A percentile compares a stretch with the other conserved stretches of the same genome.
These are phyloP conservation scores for Drosophila pallidifrons DNA, from an alignment of 1,140 invertebrate genomes.

Conservation along the genomic window DNA sequence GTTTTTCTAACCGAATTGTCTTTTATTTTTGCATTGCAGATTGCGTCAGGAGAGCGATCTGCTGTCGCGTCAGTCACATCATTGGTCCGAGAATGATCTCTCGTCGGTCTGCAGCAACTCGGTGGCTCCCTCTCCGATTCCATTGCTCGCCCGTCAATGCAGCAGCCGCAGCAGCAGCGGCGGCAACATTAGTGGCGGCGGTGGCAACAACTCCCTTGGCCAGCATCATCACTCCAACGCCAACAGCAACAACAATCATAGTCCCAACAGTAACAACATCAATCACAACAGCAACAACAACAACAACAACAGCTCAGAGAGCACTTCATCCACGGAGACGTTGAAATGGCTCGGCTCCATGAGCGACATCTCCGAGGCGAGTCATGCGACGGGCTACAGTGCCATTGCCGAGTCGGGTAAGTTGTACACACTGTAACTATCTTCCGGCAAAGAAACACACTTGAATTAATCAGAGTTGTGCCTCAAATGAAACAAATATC, in stretches of 20 bases:
- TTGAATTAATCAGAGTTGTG: too few species aligned
- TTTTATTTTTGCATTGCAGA: constrained; percentile 52
- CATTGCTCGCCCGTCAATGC: constrained; percentile 61
- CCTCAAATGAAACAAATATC: too few species aligned
- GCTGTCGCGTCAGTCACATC: constrained; percentile 82
- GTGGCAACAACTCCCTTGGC: constrained; percentile 45
- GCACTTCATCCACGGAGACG: constrained; percentile 92
- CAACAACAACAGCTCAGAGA: constrained; percentile 87
- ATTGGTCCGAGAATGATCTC: constrained; percentile 86
- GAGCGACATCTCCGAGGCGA: constrained; percentile 90
- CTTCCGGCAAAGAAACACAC: too few species aligned
- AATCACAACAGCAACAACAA: constrained; percentile 87
- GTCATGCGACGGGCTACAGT: constrained; percentile 84
- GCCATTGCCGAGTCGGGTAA: constrained; percentile 83
- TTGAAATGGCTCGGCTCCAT: constrained; percentile 93
- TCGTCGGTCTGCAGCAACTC: constrained; percentile 83
- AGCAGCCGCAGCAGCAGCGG: constrained; percentile 50
- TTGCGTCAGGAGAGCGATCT: constrained; percentile 85
- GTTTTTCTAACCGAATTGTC: background rate
- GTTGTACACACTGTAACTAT: constrained; percentile 10
- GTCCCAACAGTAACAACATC: constrained; percentile 18
- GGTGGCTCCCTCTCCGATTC: constrained; percentile 77
- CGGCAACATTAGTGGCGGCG: constrained; percentile 54
- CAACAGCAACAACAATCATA: constrained; percentile 53
- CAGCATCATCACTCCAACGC: constrained; percentile 41